Evolutionary conservation across 2,113 vertebrate genomes (phyloP), one percentile per base, ranked within the genome.

Genomic region (Passer domesticus): DNA sequence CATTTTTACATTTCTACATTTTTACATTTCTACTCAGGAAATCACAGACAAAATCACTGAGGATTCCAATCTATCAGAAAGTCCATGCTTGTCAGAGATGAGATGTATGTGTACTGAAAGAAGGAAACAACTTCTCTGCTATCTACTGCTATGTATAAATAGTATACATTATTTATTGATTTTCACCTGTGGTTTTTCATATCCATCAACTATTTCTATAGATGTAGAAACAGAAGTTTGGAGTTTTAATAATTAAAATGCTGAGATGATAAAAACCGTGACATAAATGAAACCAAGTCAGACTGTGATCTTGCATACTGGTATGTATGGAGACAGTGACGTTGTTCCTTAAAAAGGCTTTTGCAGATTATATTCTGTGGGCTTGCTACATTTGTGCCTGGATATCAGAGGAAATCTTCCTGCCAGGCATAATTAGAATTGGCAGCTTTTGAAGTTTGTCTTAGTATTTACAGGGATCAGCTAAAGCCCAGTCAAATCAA

Each of bases 21-120:
- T 58, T 58, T 58, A 58, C 33, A 58, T 15, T 58, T 23, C 21
- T 58, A 16, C 56, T 46, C 28, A 43, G 95, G 80, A 97, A 97
- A 91, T 97, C 66, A 97, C 89, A 89, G 58, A 94, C 70, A 87
- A 97, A 86, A 97, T 97, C 35, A 94, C 97, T 87, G 52, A 91
- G 70, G 91, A 94, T 60, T 98, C 92, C 63, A 96, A 95, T 67
- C 4, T 89, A 20, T 81, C 87, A 79, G 46, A 83, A 78, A 81
- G 90, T 69, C 37, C 35, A 78, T 91, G 49, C 95, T 97, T 89
- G 52, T 72, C 59, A 93, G 83, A 78, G 97, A 49, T 23, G 10
- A 93, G 84, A 78, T 97, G 86, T 70, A 96, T 96, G 49, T 22
- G 9, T 70, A 47, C 18, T 73, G 33, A 79, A 83, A 55, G 12